Conservation (phyloP, 2,888 invertebrate species). For the Hypolimnas misippus region DNA sequence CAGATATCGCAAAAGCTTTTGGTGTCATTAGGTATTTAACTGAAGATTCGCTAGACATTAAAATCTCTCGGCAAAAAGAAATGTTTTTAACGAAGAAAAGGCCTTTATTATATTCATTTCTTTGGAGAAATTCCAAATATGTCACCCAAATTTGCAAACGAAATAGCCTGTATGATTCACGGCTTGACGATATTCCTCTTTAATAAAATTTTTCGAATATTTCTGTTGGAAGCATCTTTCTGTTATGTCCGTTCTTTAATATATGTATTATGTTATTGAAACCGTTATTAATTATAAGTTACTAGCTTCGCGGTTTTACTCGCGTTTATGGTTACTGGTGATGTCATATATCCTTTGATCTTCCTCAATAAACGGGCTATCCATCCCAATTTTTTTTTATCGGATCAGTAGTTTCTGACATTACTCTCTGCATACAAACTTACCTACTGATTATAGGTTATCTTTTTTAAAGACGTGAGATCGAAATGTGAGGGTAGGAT, state of each 20-base stretch:
- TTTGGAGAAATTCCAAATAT: slow-evolving; percentile 52
- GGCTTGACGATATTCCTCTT: slow-evolving; percentile 34
- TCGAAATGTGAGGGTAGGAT: too few relatives aligned
- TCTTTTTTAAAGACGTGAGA: too few relatives aligned
- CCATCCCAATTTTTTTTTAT: too few relatives aligned
- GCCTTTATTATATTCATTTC: slow-evolving; percentile 41
- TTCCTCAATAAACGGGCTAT: too few relatives aligned
- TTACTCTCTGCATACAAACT: too few relatives aligned
- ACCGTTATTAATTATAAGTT: background rate
- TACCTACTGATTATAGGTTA: too few relatives aligned
- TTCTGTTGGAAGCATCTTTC: background rate
- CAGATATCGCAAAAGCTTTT: background rate
- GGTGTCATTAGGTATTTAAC: slow-evolving; percentile 13
- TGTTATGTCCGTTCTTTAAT: background rate
- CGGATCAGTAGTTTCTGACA: too few relatives aligned
- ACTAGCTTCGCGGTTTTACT: too few relatives aligned
- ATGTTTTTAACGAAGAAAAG: slow-evolving; percentile 6
- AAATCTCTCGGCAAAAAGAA: slow-evolving; percentile 2
- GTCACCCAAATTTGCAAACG: slow-evolving; percentile 51
- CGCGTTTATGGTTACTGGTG: too few relatives aligned
- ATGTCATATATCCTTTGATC: too few relatives aligned
- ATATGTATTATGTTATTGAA: background rate
- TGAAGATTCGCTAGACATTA: slow-evolving; percentile 9
- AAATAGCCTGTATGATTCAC: slow-evolving; percentile 51
- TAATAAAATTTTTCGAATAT: background rate